Conservation (phyloP, 2,888 invertebrate genomes). For the Napeogenes sylphis region DNA sequence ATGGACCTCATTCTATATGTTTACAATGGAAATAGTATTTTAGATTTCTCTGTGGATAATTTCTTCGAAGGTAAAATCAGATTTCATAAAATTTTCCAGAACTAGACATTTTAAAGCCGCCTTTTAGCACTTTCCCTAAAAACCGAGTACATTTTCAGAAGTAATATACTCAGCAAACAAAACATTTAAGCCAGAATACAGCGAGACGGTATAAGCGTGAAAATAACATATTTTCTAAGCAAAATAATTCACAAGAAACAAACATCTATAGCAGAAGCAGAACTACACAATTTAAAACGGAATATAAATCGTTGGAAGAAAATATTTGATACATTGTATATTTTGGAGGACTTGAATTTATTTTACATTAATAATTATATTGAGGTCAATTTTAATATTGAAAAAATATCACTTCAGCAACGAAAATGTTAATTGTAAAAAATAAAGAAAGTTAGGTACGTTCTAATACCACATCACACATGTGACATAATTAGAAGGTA, state of each 20-base stretch:
- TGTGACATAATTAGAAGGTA: too few relatives aligned
- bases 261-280: background rate
- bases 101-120: conserved; percentile 24
- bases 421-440: too few relatives aligned
- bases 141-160: conserved; percentile 27
- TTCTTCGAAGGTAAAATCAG: background rate
- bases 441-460: too few relatives aligned
- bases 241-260: conserved; percentile 1
- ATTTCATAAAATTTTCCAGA: conserved; percentile 12
- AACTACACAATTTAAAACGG: background rate
- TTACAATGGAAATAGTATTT: background rate
- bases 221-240: conserved; percentile 5
- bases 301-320: background rate
- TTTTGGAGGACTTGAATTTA: too few relatives aligned
- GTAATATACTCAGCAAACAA: conserved; percentile 21
- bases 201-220: conserved; percentile 6
- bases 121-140: conserved; percentile 30
- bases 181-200: conserved; percentile 13
- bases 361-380: too few relatives aligned
- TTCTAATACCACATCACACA: too few relatives aligned
- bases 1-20: too few relatives aligned
- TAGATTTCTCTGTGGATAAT: conserved; percentile 1
- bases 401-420: too few relatives aligned
- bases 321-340: too few relatives aligned
- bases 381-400: too few relatives aligned